Base-by-base conservation (phyloP, 1,140 invertebrate species). In the Drosophila nigrodunni region DNA sequence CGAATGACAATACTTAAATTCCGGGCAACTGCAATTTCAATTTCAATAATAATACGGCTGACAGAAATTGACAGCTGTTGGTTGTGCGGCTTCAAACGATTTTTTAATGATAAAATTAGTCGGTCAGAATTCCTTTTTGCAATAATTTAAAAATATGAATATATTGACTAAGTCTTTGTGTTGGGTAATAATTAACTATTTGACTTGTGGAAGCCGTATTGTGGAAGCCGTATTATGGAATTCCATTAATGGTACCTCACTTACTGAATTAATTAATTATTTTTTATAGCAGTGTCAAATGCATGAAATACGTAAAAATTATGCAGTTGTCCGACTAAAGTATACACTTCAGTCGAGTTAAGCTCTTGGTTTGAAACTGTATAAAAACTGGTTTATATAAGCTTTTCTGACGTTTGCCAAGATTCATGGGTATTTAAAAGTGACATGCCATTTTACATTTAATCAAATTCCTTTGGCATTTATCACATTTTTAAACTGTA, bases 401-500 rank as follows among this genome's bases (percentile, higher is more conserved):
- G 18, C 18, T 21, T 21, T 21, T 21, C 18, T 21, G 18, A 21
- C 2, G 18, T 21, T 21, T 21, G 18, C 18, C 18, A 2, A 21
- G 18, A 21, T 21, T 21, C 1, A 30, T 30, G 25, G 25, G 25
- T 30, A 30, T 30, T 30, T 30, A 5, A 6, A 30, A 3, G 4
- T 30, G 25, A 4, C 6, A 30, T 30, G 4, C 25, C 4, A 30
- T 30, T 30, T 30, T 6, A 4, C 25, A 66, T 76, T 78, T 87
- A 46, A 59, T 52, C 61, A 78, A 79, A 66, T 60, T 61, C 54
- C 55, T 46, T 65, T 70, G 47, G 50, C 61, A 74, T 73, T 86
- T 88, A 86, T 88, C 74, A 64, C 76, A 74, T 18, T 77, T 77
- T 80, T 82, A 79, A 86, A 77, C 70, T 71, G 68, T 50, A 74